Percentiles rank a stretch among this genome's conserved stretches.
phyloP scores from a whole-genome alignment of 2,888 invertebrate genomes.

The Phoenoteleia sp. region DNA sequence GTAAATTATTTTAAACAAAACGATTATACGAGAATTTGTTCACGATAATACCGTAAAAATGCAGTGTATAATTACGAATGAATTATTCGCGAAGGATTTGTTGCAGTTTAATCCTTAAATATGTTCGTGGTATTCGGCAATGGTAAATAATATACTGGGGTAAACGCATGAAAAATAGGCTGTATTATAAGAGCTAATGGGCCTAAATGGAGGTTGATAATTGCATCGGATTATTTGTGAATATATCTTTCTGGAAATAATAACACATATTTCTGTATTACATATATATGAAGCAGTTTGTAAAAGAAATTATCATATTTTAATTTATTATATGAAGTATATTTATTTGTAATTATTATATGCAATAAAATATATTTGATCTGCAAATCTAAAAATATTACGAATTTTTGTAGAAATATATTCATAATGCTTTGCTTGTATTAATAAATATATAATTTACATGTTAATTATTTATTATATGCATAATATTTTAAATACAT shows the following conservation, averaged over 20 bases:
- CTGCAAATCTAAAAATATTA: no score
- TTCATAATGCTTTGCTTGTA: no score
- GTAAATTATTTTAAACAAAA: conserved; percentile 4
- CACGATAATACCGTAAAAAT: conserved; percentile 14
- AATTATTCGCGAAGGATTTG: conserved; percentile 22
- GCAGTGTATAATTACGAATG: conserved; percentile 22
- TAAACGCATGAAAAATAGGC: conserved; percentile 6
- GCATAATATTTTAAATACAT: no score
- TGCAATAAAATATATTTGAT: no score
- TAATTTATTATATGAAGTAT: no score
- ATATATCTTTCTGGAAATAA: not conserved
- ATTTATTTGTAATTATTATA: no score
- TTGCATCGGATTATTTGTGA: conserved; percentile 5
- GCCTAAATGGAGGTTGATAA: conserved; percentile 12
- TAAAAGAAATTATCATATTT: no score
- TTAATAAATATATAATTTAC: no score
- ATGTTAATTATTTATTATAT: no score
- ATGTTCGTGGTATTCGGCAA: conserved; percentile 10
- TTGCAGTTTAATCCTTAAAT: conserved; percentile 34
- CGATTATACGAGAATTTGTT: conserved; percentile 26
- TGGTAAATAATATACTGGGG: conserved; percentile 16
- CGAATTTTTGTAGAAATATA: no score
- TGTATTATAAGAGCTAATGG: conserved; percentile 28
- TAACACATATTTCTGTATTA: no score
- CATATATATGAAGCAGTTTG: no score